Base-by-base conservation (phyloP, 2,797 vertebrate genomes). In the Girardinus metallicus region DNA sequence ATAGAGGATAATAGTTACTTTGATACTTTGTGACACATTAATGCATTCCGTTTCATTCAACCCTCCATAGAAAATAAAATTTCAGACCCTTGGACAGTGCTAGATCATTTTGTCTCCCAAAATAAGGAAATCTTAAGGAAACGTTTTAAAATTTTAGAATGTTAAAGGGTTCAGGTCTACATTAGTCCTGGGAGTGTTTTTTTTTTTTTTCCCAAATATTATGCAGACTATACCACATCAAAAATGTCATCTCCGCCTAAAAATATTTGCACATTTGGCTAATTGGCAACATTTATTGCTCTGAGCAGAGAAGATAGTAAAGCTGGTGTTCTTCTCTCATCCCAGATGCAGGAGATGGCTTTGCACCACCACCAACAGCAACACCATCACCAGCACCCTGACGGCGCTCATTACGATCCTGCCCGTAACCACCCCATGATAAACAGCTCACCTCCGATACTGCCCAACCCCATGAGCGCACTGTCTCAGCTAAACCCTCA, bases 321-420 rank as follows among this genome's bases (percentile, higher is more conserved):
- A 96, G 95, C 91, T 94, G 94, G 93, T 96, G 91, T 96, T 96
- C 95, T 97, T 96, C 94, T 96, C 94, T 96, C 94, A 92, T 93
- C 91, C 88, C 92, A 99, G 98, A 99, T 99, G 96, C 98, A 98
- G 96, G 97, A 98, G 96, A 97, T 99, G 98, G 96, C 97, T 91
- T 97, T 98, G 95, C 98, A 97, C 16, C 94, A 94, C 93, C 93
- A 92, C 76, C 83, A 84, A 78, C 94, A 92, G 71, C 94, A 94
- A 80, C 94, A 92, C 89, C 94, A 92, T 87, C 94, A 95, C 85
- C 94, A 94, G 80, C 93, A 94, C 90, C 93, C 91, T 76, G 97
- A 98, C 1, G 96, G 96, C 88, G 89, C 96, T 9, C 96, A 96
- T 96, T 99, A 98, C 43, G 97, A 98, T 89, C 96, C 95, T 2